Evolutionary conservation across 1,140 invertebrate species (phyloP).

Genomic region (Aphelinus certus): DNA sequence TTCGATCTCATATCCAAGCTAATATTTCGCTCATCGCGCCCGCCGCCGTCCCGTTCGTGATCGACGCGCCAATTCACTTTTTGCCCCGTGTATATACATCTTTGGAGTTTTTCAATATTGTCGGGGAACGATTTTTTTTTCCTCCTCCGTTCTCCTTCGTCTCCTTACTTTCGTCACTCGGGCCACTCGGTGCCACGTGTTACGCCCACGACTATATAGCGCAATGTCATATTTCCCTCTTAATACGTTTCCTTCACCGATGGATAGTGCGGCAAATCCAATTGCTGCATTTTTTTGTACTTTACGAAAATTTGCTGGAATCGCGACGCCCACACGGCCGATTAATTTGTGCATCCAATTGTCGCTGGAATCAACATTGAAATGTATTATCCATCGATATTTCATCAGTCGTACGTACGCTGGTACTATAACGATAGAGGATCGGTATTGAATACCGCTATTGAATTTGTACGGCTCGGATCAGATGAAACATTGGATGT

Average conservation of each 20-base stretch:
- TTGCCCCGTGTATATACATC: constrained; percentile 13
- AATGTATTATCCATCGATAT: too few species aligned
- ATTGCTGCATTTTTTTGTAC: background rate
- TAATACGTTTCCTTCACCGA: too few species aligned
- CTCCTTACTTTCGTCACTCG: constrained; percentile 2
- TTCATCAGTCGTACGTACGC: too few species aligned
- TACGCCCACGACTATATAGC: constrained; percentile 16
- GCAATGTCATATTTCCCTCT: constrained; percentile 23
- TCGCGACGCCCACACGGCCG: too few species aligned
- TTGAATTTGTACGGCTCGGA: too few species aligned
- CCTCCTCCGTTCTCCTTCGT: background rate
- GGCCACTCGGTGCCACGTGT: constrained; percentile 28
- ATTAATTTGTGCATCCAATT: too few species aligned
- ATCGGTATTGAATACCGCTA: too few species aligned
- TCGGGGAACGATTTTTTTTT: constrained; percentile 7
- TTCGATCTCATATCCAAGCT: background rate
- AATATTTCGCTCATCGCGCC: background rate
- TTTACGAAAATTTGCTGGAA: too few species aligned
- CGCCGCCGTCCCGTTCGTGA: background rate
- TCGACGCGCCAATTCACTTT: background rate
- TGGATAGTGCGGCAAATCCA: background rate
- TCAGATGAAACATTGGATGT: too few species aligned
- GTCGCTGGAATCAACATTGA: too few species aligned
- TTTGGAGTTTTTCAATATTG: constrained; percentile 37
- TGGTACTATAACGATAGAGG: too few species aligned